Evolutionary conservation across 1,140 invertebrate species (phyloP).

Genomic region (Neomicropteryx cornuta): DNA sequence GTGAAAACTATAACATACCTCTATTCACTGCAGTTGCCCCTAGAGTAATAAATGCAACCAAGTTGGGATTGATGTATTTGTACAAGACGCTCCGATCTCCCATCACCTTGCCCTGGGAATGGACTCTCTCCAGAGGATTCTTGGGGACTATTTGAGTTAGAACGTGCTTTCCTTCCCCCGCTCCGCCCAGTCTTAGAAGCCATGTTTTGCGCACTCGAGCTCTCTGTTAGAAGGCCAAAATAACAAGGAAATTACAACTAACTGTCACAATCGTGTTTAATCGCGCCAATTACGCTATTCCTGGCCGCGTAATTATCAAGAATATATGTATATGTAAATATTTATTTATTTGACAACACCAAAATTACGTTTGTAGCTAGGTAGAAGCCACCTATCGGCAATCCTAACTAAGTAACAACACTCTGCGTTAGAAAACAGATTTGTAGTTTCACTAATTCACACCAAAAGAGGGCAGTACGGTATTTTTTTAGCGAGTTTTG

Average conservation of each 20-base stretch:
- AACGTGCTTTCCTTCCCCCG: slow-evolving; percentile 40
- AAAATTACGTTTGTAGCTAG: no score
- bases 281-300: no score
- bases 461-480: no score
- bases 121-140: slow-evolving; percentile 73
- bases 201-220: slow-evolving; percentile 45
- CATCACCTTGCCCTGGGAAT: slow-evolving; percentile 91
- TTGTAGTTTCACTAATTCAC: no score
- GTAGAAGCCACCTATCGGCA: no score
- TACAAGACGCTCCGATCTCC: slow-evolving; percentile 94
- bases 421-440: no score
- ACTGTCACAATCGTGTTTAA: no score
- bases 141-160: slow-evolving; percentile 61
- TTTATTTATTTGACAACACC: no score
- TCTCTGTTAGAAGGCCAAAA: slow-evolving; percentile 18
- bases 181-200: slow-evolving; percentile 58
- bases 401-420: no score
- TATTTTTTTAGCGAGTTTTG: no score
- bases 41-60: slow-evolving; percentile 77
- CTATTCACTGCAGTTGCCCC: slow-evolving; percentile 64
- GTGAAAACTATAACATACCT: slow-evolving; percentile 44
- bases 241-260: slow-evolving; percentile 1
- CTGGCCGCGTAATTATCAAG: no score
- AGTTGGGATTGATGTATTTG: slow-evolving; percentile 97
- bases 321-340: slow-evolving; percentile 9